Conservation (phyloP, 2,888 invertebrate genomes). For the Drosophila nigritarsus region DNA sequence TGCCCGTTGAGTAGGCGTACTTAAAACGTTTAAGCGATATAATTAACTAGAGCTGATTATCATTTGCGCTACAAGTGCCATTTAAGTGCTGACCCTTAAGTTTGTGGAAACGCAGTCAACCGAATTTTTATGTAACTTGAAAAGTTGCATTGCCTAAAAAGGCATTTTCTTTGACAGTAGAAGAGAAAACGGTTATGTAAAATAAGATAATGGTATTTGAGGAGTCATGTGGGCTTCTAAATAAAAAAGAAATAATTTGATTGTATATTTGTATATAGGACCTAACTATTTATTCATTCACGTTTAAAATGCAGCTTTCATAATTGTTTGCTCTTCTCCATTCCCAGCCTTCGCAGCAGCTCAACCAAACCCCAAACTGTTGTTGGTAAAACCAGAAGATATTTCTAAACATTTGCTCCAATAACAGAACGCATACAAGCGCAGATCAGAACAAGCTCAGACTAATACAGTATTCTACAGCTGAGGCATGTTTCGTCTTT, state of each 20-base stretch:
- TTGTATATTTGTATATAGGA: not conserved
- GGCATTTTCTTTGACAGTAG: not conserved
- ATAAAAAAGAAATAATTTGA: not conserved
- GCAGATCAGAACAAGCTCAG: constrained; percentile 1
- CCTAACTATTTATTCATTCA: constrained; percentile 17
- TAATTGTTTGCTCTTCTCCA: not conserved
- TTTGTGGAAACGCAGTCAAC: not conserved
- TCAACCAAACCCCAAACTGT: constrained; percentile 44
- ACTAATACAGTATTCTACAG: not conserved
- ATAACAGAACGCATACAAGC: constrained; percentile 33
- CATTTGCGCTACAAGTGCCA: constrained; percentile 16
- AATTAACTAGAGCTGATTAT: constrained; percentile 58
- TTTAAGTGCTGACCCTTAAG: constrained; percentile 3
- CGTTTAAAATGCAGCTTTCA: constrained; percentile 1
- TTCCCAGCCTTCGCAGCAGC: constrained; percentile 10
- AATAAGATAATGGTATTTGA: not conserved
- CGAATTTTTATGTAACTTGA: not conserved
- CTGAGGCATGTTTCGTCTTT: not conserved
- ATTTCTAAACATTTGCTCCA: constrained; percentile 58
- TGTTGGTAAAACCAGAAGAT: constrained; percentile 62
- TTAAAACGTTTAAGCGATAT: constrained; percentile 51
- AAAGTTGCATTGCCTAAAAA: not conserved
- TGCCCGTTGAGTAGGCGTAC: constrained; percentile 14
- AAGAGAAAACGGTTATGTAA: too few species aligned
- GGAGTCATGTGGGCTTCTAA: not conserved